Base-by-base conservation (phyloP, 2,888 invertebrate species). In the Dinocampus coccinellae region DNA sequence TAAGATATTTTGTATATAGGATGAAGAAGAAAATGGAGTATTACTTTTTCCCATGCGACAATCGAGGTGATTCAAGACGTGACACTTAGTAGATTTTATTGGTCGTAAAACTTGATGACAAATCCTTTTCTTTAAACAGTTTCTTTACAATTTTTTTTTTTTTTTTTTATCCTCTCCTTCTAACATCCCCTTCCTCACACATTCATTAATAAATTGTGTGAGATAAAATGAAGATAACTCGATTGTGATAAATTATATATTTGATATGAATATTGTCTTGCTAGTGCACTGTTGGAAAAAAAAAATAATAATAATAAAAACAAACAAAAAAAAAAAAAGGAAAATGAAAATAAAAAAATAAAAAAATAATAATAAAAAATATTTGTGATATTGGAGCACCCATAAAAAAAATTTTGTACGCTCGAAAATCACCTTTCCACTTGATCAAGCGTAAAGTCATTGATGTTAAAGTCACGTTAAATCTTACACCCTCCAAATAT, bases 381-480 rank as follows among this genome's bases (percentile, higher is more conserved):
- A 39, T 42, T 39, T 36, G 16, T 16, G 47, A 62, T 62, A 22
- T 10, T 11, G n/a, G 13, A 36, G n/a, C 24, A 62, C 11, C 24
- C 4, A 42, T 62, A 16, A 13, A 62, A 36, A 42, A 39, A 39
- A 62, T 20, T 60, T 20, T 3, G 1, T 16, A 26, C 60, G 34
- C 20, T 57, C 24, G n/a, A 68, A 76, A 81, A 82, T 82, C 80
- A 76, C 65, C 72, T 75, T 82, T 76, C 76, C 75, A 76, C 80
- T 82, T 75, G 77, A 76, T 78, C 78, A 72, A 82, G 81, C 75
- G 73, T 76, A 77, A 81, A 78, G 66, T 76, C 63, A 75, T 39
- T 61, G 24, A 60, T 57, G 13, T 70, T 58, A 75, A 72, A 75
- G 72, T 72, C 57, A 58, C 62, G 67, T 55, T 62, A 72, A 72